Conservation (phyloP, 2,113 vertebrate genomes). For the Manacus vitellinus region DNA sequence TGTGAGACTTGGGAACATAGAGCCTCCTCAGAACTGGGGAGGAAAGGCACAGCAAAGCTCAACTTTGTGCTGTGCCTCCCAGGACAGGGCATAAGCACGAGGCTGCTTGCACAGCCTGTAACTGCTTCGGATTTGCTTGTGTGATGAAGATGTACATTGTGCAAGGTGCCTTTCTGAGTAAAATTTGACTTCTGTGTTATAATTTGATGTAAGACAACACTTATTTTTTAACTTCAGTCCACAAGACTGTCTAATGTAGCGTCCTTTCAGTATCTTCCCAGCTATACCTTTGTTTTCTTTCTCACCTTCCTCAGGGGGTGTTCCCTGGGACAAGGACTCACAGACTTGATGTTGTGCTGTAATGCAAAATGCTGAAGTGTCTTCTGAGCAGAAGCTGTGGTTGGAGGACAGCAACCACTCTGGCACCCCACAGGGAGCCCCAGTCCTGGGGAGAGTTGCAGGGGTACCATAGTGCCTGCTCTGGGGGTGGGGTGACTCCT, state of each 20-base stretch:
- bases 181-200: neutral
- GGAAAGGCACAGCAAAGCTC: neutral
- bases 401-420: accelerated
- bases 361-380: neutral
- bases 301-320: neutral
- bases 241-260: accelerated
- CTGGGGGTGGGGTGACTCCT: neutral
- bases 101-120: accelerated
- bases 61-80: neutral
- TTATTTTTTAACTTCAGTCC: neutral
- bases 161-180: neutral
- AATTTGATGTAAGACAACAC: neutral
- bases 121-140: neutral
- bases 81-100: accelerated
- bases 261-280: neutral
- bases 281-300: neutral
- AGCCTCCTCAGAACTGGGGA: neutral
- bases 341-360: neutral
- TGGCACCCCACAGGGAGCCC: neutral
- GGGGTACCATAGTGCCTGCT: neutral
- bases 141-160: accelerated
- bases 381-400: neutral
- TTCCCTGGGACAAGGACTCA: neutral
- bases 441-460: accelerated
- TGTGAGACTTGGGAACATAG: accelerated